Evolutionary conservation across 2,888 invertebrate species (phyloP).

Genomic region (Tortrix viridana): DNA sequence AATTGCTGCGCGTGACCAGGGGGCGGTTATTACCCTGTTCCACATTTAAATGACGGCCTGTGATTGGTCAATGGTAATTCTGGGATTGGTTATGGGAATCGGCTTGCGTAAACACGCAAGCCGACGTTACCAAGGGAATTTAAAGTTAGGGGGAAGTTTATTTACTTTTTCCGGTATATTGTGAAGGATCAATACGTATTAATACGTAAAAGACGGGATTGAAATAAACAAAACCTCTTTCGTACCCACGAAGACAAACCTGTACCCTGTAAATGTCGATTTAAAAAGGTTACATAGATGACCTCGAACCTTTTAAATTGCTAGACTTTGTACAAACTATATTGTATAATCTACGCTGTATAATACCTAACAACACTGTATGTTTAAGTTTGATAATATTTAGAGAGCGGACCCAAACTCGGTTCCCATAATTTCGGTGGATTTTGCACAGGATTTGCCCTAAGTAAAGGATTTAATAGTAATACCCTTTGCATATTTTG

Average conservation of each 20-base stretch:
- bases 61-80: background rate
- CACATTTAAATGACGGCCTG: constrained; percentile 12
- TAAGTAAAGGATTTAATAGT: constrained; percentile 38
- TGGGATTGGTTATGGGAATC: background rate
- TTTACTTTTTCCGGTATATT: no score
- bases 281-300: no score
- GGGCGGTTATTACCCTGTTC: constrained; percentile 16
- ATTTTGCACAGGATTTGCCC: constrained; percentile 30
- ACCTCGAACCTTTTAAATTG: background rate
- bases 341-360: background rate
- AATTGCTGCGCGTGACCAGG: constrained; percentile 21
- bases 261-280: no score
- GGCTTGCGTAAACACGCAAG: no score
- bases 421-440: constrained; percentile 27
- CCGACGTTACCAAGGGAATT: background rate
- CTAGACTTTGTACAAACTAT: background rate
- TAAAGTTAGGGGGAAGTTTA: background rate
- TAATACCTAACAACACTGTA: constrained; percentile 10
- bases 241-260: no score
- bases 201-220: no score
- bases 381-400: constrained; percentile 31
- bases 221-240: no score
- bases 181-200: no score
- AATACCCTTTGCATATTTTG: constrained; percentile 38
- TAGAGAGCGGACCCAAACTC: constrained; percentile 29